phyloP scores from a whole-genome alignment of 2,888 invertebrate genomes.

The Drosophila eohydei region DNA sequence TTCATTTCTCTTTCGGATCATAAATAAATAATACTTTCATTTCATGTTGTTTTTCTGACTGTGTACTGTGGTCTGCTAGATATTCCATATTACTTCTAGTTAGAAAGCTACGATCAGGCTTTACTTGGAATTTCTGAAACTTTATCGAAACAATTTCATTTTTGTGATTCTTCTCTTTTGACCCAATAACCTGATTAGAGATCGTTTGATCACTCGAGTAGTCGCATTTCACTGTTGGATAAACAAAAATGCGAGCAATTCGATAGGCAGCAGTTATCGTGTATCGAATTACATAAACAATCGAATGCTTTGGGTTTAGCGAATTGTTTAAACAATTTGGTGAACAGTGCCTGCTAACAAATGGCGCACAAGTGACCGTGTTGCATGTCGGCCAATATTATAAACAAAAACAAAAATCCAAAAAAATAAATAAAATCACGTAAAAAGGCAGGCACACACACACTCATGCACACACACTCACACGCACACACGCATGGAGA shows the following conservation, averaged over 20 bases:
- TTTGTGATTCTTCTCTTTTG: background rate
- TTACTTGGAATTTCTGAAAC: background rate
- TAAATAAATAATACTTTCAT: background rate
- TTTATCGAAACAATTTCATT: background rate
- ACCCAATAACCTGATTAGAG: background rate
- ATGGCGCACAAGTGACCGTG: conserved; percentile 15
- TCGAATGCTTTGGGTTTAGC: background rate
- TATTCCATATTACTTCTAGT: background rate
- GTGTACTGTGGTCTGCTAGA: background rate
- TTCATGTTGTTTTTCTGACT: background rate
- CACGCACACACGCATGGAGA: conserved; percentile 17
- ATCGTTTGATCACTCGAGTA: conserved; percentile 1
- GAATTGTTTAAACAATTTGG: conserved; percentile 3
- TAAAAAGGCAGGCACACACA: conserved; percentile 40
- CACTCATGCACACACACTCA: conserved; percentile 18
- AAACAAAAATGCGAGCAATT: conserved; percentile 9
- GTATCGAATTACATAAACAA: conserved; percentile 18
- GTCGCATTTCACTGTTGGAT: conserved; percentile 3
- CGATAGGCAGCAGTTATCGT: conserved; percentile 5
- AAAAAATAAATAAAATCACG: conserved; percentile 44
- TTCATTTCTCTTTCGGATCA: background rate
- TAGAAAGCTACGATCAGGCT: background rate
- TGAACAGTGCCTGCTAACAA: conserved; percentile 16
- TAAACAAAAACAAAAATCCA: conserved; percentile 33
- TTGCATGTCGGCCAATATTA: conserved; percentile 14